Evolutionary conservation across 1,140 invertebrate species (phyloP), one percentile per base, ranked within the genome.

Genomic region (Polypedilum vanderplanki): DNA sequence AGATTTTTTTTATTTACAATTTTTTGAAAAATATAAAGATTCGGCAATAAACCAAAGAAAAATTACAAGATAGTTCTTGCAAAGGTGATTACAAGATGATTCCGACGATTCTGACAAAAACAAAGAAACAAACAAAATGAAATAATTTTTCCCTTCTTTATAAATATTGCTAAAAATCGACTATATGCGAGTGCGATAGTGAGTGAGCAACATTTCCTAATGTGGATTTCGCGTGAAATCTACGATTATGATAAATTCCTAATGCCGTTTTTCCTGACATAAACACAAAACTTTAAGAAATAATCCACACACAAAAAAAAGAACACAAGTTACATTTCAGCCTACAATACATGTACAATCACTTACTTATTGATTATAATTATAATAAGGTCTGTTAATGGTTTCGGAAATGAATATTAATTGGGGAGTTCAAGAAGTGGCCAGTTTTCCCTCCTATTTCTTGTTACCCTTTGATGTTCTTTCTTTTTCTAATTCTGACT

Each of bases 321-420:
- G 8, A 46, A 46, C 2, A 46, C 46, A n/a, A 57, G 12, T 12
- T 3, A 33, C 1, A 33, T 33, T 33, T 33, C 24, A 33, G 24
- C 24, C 24, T 15, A 22, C 9, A 18, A 70, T 5, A 7, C 65
- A 20, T 70, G 65, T 70, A 70, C 65, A 70, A 70, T 70, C 65
- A 20, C 65, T 70, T 70, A 70, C 65, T 70, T 70, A 70, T 70
- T 70, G 65, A 70, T 70, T 70, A 20, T 70, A 70, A 70, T 70
- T 70, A 70, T 70, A 70, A 70, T 70, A 18, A 70, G 65, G 65
- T 70, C 20, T 22, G 65, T 22, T 70, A 70, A 70, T 70, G 65
- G 65, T 70, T 18, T 10, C n/a, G 65, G 65, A 70, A 70, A 70
- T 70, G 65, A 70, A 70, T 70, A 70, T 70, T 70, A 70, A 70